Percentiles rank a stretch among this genome's conserved stretches.
phyloP scores from a whole-genome alignment of 2,888 invertebrate genomes.

The Drosophila paracracens region DNA sequence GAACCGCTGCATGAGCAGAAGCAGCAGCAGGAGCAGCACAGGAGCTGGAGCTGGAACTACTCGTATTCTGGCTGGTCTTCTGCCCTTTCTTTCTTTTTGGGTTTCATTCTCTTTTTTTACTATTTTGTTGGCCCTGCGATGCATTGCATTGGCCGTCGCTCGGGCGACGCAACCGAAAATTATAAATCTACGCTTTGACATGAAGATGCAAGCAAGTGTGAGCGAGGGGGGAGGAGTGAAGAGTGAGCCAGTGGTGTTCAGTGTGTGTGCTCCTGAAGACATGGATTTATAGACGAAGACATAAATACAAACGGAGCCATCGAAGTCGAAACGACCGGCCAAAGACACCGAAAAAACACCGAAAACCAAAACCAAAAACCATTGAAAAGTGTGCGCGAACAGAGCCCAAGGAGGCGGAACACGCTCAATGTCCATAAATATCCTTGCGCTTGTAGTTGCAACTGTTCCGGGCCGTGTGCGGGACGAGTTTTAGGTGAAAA shows the following conservation, averaged over 20 bases:
- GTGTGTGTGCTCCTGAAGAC: slow-evolving; percentile 61
- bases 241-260: background rate
- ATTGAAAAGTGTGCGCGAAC: slow-evolving; percentile 52
- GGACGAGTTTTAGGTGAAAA: slow-evolving; percentile 77
- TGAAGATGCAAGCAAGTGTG: slow-evolving; percentile 71
- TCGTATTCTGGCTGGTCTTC: slow-evolving; percentile 9
- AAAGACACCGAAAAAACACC: slow-evolving; percentile 67
- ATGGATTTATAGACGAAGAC: slow-evolving; percentile 82
- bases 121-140: slow-evolving; percentile 52
- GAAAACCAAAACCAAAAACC: slow-evolving; percentile 45
- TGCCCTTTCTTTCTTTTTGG: slow-evolving; percentile 1
- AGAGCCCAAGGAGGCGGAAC: slow-evolving; percentile 69
- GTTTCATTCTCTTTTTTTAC: background rate
- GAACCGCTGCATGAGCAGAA: slow-evolving; percentile 43
- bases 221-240: background rate
- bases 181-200: slow-evolving; percentile 83
- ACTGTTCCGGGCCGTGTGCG: slow-evolving; percentile 31
- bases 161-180: slow-evolving; percentile 71
- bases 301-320: slow-evolving; percentile 71
- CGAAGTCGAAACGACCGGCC: slow-evolving; percentile 67
- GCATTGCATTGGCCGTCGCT: slow-evolving; percentile 51
- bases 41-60: slow-evolving; percentile 1
- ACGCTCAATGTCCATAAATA: slow-evolving; percentile 83
- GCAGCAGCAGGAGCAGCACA: slow-evolving; percentile 23
- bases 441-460: slow-evolving; percentile 56